Evolutionary conservation across 1,140 invertebrate species (phyloP).

Genomic region (Steinernema khuongi): DNA sequence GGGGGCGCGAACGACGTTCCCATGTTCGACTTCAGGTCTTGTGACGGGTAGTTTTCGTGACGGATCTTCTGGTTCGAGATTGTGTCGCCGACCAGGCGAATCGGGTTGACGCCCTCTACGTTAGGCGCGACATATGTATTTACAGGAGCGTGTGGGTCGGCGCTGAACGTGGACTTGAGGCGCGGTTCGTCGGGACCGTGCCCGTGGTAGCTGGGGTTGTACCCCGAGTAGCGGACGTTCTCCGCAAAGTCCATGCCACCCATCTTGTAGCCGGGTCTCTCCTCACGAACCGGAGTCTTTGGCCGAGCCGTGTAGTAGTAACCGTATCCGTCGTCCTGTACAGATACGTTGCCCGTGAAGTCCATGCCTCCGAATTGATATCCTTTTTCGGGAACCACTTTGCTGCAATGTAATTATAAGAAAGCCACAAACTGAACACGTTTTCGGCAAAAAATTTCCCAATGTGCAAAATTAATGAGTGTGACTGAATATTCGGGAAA

Average conservation of each 20-base stretch:
- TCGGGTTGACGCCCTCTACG: constrained; percentile 31
- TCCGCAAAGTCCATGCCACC: constrained; percentile 35
- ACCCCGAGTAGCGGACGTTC: not conserved
- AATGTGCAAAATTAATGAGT: not conserved
- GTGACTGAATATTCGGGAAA: not conserved
- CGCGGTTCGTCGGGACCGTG: constrained; percentile 45
- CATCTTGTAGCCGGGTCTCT: constrained; percentile 30
- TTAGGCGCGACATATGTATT: constrained; percentile 41
- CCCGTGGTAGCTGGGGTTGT: constrained; percentile 41
- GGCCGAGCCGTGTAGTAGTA: constrained; percentile 21
- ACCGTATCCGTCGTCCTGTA: constrained; percentile 24
- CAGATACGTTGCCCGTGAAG: constrained; percentile 36
- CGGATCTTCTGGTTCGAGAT: constrained; percentile 53
- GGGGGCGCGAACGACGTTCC: constrained; percentile 44
- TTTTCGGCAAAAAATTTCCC: not conserved
- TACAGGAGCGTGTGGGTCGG: constrained; percentile 45
- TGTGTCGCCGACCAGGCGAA: constrained; percentile 51
- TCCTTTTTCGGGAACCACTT: constrained; percentile 38
- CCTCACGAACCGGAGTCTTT: constrained; percentile 26
- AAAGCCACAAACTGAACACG: constrained; percentile 8
- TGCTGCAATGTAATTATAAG: constrained; percentile 16
- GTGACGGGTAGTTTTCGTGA: constrained; percentile 27
- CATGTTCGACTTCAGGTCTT: constrained; percentile 42
- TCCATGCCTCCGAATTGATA: constrained; percentile 57
- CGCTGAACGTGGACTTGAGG: constrained; percentile 44